Base-by-base conservation (phyloP, 2,113 vertebrate genomes). In the Phasianus colchicus region DNA sequence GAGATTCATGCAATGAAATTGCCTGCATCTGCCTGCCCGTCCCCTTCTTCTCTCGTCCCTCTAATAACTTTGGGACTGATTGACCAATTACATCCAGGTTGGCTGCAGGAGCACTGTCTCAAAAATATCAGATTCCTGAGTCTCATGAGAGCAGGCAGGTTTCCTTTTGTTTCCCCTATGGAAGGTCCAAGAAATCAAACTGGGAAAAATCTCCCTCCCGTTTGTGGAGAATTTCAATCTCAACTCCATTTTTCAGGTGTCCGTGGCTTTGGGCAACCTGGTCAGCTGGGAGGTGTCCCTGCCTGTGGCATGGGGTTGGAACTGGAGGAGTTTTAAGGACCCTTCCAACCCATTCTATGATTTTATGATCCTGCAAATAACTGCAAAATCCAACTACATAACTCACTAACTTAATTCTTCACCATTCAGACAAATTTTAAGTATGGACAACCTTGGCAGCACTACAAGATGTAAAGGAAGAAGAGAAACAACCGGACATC, bases 131-230 rank as follows among this genome's bases (percentile, higher is more conserved):
- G 4, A 77, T 95, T 95, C 75, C 96, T 80, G 38, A 5, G 8
- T 21, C 72, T 63, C 86, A 86, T 82, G 71, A 94, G 91, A 93
- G 88, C 83, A 93, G 90, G 94, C 91, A 76, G 75, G 60, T 90
- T 93, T 93, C 80, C 83, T 96, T 80, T 90, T 0, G 0, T 9
- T 17, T 55, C 75, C 55, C 29, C 85, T 43, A 45, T 45, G 20
- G 45, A 21, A 9, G 27, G 30, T 34, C 63, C 32, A 22, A 36
- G 75, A 83, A 94, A 83, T 10, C 60, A 30, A 90, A 60, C 90
- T 64, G 80, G 72, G 55, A 89, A 86, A 67, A 88, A 91, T 55
- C n/a, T 88, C 34, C 88, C 55, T 70, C 55, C 63, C 19, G 55
- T 11, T 0, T 7, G 55, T 15, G 34, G 50, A 61, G 66, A 30